Evolutionary conservation across 2,113 vertebrate genomes (phyloP), one percentile per base, ranked within the genome.

Genomic region (Podilymbus podiceps): DNA sequence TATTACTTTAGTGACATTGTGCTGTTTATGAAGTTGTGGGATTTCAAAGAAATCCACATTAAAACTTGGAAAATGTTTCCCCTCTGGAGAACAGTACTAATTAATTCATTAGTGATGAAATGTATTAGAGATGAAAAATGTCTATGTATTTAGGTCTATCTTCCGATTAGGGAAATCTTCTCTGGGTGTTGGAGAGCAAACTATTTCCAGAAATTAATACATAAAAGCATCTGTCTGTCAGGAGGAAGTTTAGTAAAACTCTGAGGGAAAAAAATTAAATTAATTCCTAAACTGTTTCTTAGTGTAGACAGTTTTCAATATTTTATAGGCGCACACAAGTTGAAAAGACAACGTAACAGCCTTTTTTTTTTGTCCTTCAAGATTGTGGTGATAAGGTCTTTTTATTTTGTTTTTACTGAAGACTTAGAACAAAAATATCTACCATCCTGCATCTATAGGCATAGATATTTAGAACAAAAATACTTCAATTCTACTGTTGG

Each of bases 81-180:
- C 76, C 80, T 63, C 74, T 88, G 71, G 90, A 86, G 72, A 96
- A 16, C 33, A 85, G 33, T 16, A 33, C 81, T 96, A 94, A 97
- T 96, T 95, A 97, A 97, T 95, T 96, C 89, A 95, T 96, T 97
- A 96, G 85, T 46, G 52, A 88, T 95, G 82, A 78, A 93, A 96
- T 63, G 28, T 85, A 89, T 79, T 85, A 78, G 59, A 69, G 79
- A 92, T 88, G 88, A 86, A 91, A 85, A 88, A 88, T 31, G 17
- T 68, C 89, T 83, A 40, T 83, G 83, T 86, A 93, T 95, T 95
- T 96, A 93, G 93, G 94, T 82, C 84, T 96, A 12, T 85, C 67
- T 95, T 73, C 60, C 84, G 89, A 92, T 87, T 82, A 92, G 91
- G 84, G 81, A 97, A 90, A 92, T 95, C 86, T 82, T 91, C 79